phyloP scores from a whole-genome alignment of 2,888 invertebrate genomes.

The Erebia palarica region DNA sequence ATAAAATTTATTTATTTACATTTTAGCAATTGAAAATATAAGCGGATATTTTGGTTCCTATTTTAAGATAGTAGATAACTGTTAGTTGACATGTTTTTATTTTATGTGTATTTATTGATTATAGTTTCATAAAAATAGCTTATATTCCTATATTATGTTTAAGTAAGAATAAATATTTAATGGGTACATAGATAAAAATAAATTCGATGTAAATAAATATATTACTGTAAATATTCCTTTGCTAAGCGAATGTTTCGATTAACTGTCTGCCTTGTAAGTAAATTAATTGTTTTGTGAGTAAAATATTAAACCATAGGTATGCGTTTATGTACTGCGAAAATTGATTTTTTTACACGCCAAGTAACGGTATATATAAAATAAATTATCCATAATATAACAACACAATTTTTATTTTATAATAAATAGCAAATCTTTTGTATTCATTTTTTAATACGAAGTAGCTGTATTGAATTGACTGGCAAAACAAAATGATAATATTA shows the following conservation, averaged over 20 bases:
- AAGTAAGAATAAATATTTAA: constrained; percentile 11
- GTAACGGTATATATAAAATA: neutral
- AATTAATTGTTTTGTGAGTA: neutral
- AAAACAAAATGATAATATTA: neutral
- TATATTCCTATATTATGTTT: constrained; percentile 17
- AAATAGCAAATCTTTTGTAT: neutral
- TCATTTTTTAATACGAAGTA: no score
- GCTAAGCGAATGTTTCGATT: constrained; percentile 10
- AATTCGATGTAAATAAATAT: constrained; percentile 36
- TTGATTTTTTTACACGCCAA: neutral
- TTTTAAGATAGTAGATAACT: constrained; percentile 70
- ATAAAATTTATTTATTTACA: constrained; percentile 70
- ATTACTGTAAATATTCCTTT: constrained; percentile 20
- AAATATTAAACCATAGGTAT: constrained; percentile 32
- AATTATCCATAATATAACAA: neutral
- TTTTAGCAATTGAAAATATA: constrained; percentile 25
- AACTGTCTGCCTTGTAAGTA: neutral
- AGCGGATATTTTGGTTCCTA: constrained; percentile 73
- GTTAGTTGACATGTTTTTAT: constrained; percentile 46
- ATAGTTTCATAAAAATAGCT: constrained; percentile 29
- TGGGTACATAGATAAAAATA: constrained; percentile 27
- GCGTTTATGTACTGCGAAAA: constrained; percentile 9
- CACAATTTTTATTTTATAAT: neutral
- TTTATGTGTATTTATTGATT: constrained; percentile 69
- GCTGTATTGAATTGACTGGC: neutral